Percentiles rank a stretch among this genome's conserved stretches.
Evolutionary conservation across 2,888 invertebrate species (phyloP).

Genomic region (Stenurella melanura): DNA sequence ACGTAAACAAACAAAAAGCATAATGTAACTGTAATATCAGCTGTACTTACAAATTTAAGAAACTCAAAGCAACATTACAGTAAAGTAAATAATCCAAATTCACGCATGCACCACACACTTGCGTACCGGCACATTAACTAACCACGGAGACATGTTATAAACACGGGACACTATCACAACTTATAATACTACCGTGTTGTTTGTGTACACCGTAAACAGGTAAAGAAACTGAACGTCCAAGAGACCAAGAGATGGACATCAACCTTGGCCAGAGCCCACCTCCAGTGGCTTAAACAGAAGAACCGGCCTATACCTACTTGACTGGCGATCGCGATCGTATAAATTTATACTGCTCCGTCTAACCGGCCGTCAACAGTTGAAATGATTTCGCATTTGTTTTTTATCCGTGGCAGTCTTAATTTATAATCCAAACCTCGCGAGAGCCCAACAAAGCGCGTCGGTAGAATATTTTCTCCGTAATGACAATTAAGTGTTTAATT

Average conservation of each 20-base stretch:
- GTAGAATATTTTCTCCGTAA: constrained; percentile 20
- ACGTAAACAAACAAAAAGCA: constrained; percentile 2
- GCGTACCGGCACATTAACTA: neutral
- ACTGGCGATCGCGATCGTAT: constrained; percentile 32
- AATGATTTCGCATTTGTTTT: constrained; percentile 38
- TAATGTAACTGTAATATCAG: neutral
- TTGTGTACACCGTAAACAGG: constrained; percentile 40
- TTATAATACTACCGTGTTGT: constrained; percentile 16
- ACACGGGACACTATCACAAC: constrained; percentile 8
- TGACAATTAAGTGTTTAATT: constrained; percentile 22
- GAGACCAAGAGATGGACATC: constrained; percentile 49
- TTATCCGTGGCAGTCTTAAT: constrained; percentile 37
- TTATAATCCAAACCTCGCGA: constrained; percentile 24
- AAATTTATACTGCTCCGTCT: constrained; percentile 39
- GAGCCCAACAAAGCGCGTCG: constrained; percentile 19
- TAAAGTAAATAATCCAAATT: constrained; percentile 9
- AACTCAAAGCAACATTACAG: neutral
- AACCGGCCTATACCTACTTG: constrained; percentile 29
- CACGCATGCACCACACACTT: constrained; percentile 14
- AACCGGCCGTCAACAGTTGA: constrained; percentile 32
- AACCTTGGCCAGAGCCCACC: constrained; percentile 44
- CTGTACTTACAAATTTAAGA: constrained; percentile 15
- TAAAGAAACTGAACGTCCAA: constrained; percentile 36
- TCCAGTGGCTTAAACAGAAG: constrained; percentile 32
- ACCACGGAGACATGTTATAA: constrained; percentile 5